Evolutionary conservation across 1,140 invertebrate species (phyloP).

Genomic region (Bombus superbus): DNA sequence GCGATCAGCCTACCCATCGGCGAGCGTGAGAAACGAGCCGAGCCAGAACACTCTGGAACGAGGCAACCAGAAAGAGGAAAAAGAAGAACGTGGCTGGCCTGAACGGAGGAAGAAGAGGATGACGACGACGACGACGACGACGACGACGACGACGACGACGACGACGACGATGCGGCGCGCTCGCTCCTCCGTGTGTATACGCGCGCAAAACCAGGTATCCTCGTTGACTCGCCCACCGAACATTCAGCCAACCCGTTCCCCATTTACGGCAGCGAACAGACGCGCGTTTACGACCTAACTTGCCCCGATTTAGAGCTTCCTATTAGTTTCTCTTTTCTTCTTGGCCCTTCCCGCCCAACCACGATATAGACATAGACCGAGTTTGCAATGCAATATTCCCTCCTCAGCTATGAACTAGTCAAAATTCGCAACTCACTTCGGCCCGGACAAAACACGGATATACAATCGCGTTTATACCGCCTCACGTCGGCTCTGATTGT

Average conservation of each 20-base stretch:
- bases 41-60: constrained; percentile 47
- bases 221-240: constrained; percentile 50
- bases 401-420: too few species aligned
- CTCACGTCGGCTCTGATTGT: background rate
- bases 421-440: background rate
- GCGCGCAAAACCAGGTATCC: constrained; percentile 61
- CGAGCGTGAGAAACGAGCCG: constrained; percentile 69
- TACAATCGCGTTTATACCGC: background rate
- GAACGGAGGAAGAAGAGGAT: background rate
- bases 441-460: background rate
- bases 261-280: constrained; percentile 58
- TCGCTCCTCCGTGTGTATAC: constrained; percentile 15
- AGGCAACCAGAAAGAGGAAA: constrained; percentile 15
- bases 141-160: too few species aligned
- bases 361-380: background rate
- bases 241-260: constrained; percentile 20
- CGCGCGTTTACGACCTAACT: constrained; percentile 52
- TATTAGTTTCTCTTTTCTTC: constrained; percentile 22
- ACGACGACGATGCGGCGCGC: background rate
- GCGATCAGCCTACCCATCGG: constrained; percentile 60
- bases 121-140: background rate
- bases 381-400: background rate
- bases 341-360: background rate
- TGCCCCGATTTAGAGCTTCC: constrained; percentile 60
- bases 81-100: background rate